A percentile compares a stretch with the other conserved stretches of the same genome.
These are phyloP conservation scores for Drosophila albomicans DNA, from an alignment of 1,140 invertebrate genomes.

Conservation along the genomic window DNA sequence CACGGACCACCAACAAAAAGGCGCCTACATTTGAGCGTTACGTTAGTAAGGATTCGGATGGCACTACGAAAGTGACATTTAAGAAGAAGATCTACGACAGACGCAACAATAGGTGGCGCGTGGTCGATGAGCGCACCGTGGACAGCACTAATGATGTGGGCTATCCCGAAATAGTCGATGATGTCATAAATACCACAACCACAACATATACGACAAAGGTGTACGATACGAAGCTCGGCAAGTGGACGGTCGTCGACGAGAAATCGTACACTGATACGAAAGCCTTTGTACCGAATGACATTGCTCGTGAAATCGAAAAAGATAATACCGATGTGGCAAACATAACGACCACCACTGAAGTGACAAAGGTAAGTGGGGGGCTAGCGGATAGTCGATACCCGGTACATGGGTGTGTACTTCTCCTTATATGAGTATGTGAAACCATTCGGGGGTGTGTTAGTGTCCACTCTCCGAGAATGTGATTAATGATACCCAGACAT, in stretches of 20 bases:
- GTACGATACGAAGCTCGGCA: constrained; percentile 81
- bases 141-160: constrained; percentile 71
- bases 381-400: no score
- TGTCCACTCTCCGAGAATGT: neutral
- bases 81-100: constrained; percentile 84
- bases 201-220: constrained; percentile 85
- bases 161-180: constrained; percentile 85
- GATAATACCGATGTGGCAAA: constrained; percentile 85
- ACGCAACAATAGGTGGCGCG: constrained; percentile 80
- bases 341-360: constrained; percentile 84
- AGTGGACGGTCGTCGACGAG: constrained; percentile 84
- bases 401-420: neutral
- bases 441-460: constrained; percentile 33
- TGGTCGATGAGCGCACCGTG: constrained; percentile 81
- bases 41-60: constrained; percentile 80
- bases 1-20: constrained; percentile 53
- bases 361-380: constrained; percentile 79
- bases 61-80: constrained; percentile 76
- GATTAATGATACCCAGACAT: neutral
- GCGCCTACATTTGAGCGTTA: constrained; percentile 79
- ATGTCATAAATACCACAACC: constrained; percentile 84
- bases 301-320: constrained; percentile 84
- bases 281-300: constrained; percentile 84
- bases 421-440: no score
- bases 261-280: constrained; percentile 82